These are phyloP conservation scores for Xenopus borealis DNA, from an alignment of 2,113 vertebrate species.

Conservation along the genomic window DNA sequence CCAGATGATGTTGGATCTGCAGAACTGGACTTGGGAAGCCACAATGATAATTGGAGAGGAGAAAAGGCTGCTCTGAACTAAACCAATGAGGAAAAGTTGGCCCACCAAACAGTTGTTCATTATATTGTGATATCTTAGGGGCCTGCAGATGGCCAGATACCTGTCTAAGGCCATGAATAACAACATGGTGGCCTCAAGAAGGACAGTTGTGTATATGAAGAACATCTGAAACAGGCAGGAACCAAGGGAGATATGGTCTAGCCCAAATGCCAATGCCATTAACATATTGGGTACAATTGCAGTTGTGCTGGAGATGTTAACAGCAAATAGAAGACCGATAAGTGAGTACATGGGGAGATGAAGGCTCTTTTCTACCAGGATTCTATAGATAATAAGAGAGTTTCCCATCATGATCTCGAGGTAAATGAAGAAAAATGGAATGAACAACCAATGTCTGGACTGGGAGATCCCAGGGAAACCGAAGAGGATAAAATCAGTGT, in stretches of 20 bases:
- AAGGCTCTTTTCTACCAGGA: constrained; percentile 16
- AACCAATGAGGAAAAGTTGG: no score
- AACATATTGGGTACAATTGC: no score
- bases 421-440: constrained; percentile 30
- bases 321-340: constrained; percentile 24
- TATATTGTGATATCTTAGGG: constrained; percentile 46
- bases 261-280: constrained; percentile 54
- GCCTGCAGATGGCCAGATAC: constrained; percentile 51
- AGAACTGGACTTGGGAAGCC: no score
- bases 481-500: constrained; percentile 10
- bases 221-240: constrained; percentile 77
- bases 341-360: constrained; percentile 39
- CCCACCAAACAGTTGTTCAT: constrained; percentile 46
- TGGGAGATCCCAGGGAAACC: no score
- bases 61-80: no score
- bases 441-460: constrained; percentile 1
- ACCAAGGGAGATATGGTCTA: constrained; percentile 57
- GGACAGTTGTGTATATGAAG: constrained; percentile 61
- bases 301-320: constrained; percentile 22
- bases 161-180: constrained; percentile 57
- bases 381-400: constrained; percentile 20
- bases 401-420: constrained; percentile 11
- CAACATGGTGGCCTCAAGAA: constrained; percentile 54
- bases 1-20: no score
- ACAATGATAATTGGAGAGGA: no score